These are phyloP conservation scores for Ceratina japonica DNA, from an alignment of 1,140 invertebrate species.

Conservation along the genomic window DNA sequence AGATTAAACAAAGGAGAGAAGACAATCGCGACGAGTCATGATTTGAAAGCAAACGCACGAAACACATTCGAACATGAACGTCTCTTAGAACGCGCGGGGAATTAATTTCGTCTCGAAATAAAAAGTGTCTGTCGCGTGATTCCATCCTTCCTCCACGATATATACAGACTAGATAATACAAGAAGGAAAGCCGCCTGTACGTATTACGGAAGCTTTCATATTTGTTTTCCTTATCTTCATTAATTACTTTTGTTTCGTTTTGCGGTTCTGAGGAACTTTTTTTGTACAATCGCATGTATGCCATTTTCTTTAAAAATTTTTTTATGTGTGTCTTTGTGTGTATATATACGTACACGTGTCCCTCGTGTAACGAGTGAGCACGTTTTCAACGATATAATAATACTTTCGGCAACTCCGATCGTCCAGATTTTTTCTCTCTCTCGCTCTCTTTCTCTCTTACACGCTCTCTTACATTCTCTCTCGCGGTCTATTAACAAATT, in stretches of 20 bases:
- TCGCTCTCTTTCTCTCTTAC: not conserved
- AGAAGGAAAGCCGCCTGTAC: conserved; percentile 34
- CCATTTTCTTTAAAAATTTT: conserved; percentile 8
- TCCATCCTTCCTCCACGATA: conserved; percentile 29
- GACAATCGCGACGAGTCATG: not conserved
- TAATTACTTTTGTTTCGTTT: not conserved
- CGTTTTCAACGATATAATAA: conserved; percentile 31
- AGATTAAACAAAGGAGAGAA: not conserved
- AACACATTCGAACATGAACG: conserved; percentile 4
- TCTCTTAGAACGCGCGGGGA: conserved; percentile 3
- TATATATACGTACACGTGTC: not conserved
- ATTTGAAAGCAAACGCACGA: not conserved
- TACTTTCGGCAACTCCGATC: conserved; percentile 40
- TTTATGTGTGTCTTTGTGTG: not conserved
- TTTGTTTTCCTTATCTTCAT: not conserved
- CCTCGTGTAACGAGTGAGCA: conserved; percentile 4
- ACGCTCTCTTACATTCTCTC: not conserved
- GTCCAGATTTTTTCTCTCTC: conserved; percentile 12
- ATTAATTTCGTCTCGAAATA: not conserved
- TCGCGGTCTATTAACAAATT: conserved; percentile 34
- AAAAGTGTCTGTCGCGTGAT: conserved; percentile 8
- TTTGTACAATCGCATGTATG: conserved; percentile 16
- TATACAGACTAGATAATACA: conserved; percentile 49
- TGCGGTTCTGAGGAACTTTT: conserved; percentile 31
- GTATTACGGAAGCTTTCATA: conserved; percentile 12